These are phyloP conservation scores for Cercopithecus mona DNA, from an alignment of 2,113 vertebrate species.

Conservation along the genomic window DNA sequence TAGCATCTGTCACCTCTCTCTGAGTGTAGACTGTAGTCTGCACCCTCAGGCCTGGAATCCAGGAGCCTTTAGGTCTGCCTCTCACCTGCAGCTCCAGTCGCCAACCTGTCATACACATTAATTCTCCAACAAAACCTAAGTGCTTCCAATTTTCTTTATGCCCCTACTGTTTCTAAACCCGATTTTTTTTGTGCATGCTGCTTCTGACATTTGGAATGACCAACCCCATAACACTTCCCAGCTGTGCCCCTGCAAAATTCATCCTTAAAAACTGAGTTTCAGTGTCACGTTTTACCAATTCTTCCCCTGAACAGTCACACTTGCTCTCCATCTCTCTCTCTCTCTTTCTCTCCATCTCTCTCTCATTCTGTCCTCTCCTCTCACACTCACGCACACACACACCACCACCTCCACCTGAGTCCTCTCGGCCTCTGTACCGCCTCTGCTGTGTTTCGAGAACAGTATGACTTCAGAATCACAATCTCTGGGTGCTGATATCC, in stretches of 20 bases:
- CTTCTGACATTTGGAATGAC: slow-evolving; percentile 45
- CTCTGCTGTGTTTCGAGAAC: not conserved
- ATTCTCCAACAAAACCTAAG: slow-evolving; percentile 43
- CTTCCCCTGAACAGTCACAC: not conserved
- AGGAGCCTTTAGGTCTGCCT: not conserved
- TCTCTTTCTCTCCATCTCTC: not conserved
- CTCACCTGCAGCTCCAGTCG: not conserved
- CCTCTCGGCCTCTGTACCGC: not conserved
- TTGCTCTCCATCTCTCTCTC: not conserved
- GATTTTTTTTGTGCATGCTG: not conserved
- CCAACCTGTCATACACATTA: slow-evolving; percentile 38
- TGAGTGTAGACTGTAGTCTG: not conserved
- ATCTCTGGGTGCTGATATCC: not conserved
- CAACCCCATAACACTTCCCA: not conserved
- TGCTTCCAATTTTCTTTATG: slow-evolving; percentile 11
- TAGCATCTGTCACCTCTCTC: not conserved
- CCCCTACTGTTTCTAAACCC: not conserved
- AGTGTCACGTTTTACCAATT: not conserved
- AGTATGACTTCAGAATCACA: not conserved
- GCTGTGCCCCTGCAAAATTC: not conserved
- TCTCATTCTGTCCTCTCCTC: not conserved
- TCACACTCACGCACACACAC: not conserved
- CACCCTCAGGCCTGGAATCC: not conserved
- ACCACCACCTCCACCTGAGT: not conserved
- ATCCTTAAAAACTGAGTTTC: not conserved